Evolutionary conservation across 2,888 invertebrate genomes (phyloP).

Genomic region (Odontocerum albicorne): DNA sequence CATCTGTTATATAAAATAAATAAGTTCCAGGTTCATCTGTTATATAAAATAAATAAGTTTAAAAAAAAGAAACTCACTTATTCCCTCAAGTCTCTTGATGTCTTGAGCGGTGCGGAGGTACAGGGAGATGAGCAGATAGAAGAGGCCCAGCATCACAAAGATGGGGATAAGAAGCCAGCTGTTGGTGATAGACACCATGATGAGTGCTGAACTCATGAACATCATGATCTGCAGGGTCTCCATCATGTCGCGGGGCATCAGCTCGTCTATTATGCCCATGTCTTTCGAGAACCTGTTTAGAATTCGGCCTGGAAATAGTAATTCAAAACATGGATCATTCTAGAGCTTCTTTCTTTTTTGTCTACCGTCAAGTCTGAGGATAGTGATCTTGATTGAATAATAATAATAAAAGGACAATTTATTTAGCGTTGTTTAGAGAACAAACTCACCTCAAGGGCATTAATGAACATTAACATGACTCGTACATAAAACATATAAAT

Average conservation of each 20-base stretch:
- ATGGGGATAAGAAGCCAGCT: conserved; percentile 60
- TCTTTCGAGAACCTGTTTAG: conserved; percentile 75
- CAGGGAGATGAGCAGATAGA: conserved; percentile 58
- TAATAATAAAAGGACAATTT: too few relatives aligned
- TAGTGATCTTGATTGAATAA: too few relatives aligned
- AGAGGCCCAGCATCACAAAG: conserved; percentile 55
- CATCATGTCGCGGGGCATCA: conserved; percentile 51
- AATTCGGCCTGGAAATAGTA: conserved; percentile 54
- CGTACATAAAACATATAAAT: too few relatives aligned
- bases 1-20: too few relatives aligned
- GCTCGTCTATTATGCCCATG: conserved; percentile 59
- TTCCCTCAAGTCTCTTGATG: conserved; percentile 63
- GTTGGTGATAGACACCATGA: conserved; percentile 63
- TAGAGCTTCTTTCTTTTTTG: too few relatives aligned
- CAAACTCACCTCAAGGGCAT: too few relatives aligned
- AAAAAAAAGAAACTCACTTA: conserved; percentile 48
- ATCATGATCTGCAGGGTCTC: conserved; percentile 54
- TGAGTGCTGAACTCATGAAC: conserved; percentile 64
- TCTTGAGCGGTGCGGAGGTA: conserved; percentile 67
- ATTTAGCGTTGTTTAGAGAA: too few relatives aligned
- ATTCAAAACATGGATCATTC: too few relatives aligned
- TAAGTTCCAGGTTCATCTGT: too few relatives aligned
- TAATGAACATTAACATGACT: too few relatives aligned
- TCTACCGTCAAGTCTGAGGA: too few relatives aligned
- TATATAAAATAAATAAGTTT: not conserved